Base-by-base conservation (phyloP, 1,140 invertebrate genomes). In the Drosophila nannoptera region DNA sequence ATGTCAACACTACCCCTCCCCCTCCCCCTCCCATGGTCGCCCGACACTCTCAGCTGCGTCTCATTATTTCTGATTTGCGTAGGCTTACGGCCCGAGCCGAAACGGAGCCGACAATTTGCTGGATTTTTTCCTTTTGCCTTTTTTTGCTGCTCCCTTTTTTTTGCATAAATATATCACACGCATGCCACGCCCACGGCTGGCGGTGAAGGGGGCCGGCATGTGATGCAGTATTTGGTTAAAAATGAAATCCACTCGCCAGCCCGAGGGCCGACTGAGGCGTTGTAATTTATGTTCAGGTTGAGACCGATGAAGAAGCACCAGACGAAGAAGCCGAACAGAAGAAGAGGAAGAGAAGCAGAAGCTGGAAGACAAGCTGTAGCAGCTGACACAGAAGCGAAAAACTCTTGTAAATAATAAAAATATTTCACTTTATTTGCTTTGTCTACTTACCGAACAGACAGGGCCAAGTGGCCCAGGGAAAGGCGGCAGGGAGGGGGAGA, bases 31-130 rank as follows among this genome's bases (percentile, higher is more conserved):
- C 22, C 5, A n/a, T n/a, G n/a, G n/a, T n/a, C n/a, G n/a, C 29
- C 12, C 32, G n/a, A n/a, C 12, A 0, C 56, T 77, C 70, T 81
- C 71, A 71, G 70, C 68, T 82, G 78, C 59, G 78, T 72, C 78
- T 83, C 78, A 81, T 81, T 81, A 81, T 81, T 81, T 81, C 75
- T 81, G 78, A 81, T 82, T 81, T 81, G 65, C 65, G 64, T 56
- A 49, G 43, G 69, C 65, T 77, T 66, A 71, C 58, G 45, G 38
- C 35, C 50, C 48, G 22, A 22, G 45, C 33, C 38, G 22, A 48
- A 66, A 53, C 40, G 36, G 54, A 16, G 31, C 60, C 45, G 50
- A 48, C 58, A 74, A 52, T 69, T 69, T 75, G 67, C 54, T 55
- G 48, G 56, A 46, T 46, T 45, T 45, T 45, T 29, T 16, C 16